Conservation (phyloP, 2,888 invertebrate genomes). For the Xestobium rufovillosum region DNA sequence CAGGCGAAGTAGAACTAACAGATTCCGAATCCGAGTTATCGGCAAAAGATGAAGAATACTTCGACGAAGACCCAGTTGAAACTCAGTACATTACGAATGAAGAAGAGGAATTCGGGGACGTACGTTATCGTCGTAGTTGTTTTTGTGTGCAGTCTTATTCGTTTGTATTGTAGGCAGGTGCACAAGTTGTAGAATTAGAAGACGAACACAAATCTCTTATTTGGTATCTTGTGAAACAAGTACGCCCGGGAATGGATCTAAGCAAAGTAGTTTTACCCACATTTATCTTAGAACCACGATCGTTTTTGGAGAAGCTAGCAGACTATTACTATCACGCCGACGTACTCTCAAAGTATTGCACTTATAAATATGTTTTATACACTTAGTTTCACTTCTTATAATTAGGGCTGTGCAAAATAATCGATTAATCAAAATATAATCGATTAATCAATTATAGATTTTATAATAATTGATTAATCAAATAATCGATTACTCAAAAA, state of each 20-base stretch:
- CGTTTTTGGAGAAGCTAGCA: slow-evolving; percentile 86
- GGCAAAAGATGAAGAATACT: slow-evolving; percentile 49
- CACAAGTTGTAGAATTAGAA: slow-evolving; percentile 84
- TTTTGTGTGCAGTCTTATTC: not conserved
- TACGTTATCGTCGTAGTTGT: slow-evolving; percentile 21
- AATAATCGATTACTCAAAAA: too few species aligned
- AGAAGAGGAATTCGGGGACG: slow-evolving; percentile 56
- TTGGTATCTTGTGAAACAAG: slow-evolving; percentile 92
- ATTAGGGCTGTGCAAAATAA: too few species aligned
- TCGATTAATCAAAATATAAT: too few species aligned
- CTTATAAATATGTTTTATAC: not conserved
- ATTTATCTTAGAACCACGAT: slow-evolving; percentile 88
- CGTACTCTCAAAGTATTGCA: slow-evolving; percentile 66
- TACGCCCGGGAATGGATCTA: slow-evolving; percentile 92
- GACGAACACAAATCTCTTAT: slow-evolving; percentile 93
- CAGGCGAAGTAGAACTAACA: slow-evolving; percentile 48
- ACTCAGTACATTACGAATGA: slow-evolving; percentile 52
- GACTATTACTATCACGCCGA: slow-evolving; percentile 95
- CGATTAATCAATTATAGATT: too few species aligned
- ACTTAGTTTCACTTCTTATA: slow-evolving; percentile 4
- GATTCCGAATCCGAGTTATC: slow-evolving; percentile 59
- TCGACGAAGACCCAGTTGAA: slow-evolving; percentile 47
- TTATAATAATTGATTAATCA: too few species aligned
- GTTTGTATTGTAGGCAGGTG: slow-evolving; percentile 59
- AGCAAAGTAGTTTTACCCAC: slow-evolving; percentile 90